Percentiles rank a stretch among this genome's conserved stretches.
These are phyloP conservation scores for Archips xylosteana DNA, from an alignment of 2,888 invertebrate species.

Conservation along the genomic window DNA sequence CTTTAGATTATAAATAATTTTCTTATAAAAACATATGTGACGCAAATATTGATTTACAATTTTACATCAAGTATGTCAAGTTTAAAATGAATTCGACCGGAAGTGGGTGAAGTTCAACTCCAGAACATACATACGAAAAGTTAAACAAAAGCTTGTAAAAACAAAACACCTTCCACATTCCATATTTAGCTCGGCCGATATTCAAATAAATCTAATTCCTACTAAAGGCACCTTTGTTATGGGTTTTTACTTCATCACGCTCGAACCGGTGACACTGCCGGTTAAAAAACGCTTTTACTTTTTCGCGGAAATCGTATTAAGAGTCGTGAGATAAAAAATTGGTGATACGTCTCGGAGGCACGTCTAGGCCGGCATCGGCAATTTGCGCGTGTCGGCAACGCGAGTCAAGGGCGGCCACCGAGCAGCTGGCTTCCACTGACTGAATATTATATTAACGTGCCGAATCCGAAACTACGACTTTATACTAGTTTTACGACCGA, in stretches of 20 bases:
- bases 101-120: no score
- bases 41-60: no score
- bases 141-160: background rate
- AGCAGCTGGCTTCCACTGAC: slow-evolving; percentile 73
- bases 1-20: no score
- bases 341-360: slow-evolving; percentile 49
- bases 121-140: no score
- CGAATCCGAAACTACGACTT: slow-evolving; percentile 65
- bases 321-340: slow-evolving; percentile 44
- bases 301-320: slow-evolving; percentile 53
- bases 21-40: no score
- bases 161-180: slow-evolving; percentile 11
- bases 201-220: slow-evolving; percentile 43
- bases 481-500: slow-evolving; percentile 68
- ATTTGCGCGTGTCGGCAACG: slow-evolving; percentile 52
- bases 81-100: no score
- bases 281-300: slow-evolving; percentile 62
- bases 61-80: no score
- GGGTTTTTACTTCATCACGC: slow-evolving; percentile 45
- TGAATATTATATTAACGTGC: slow-evolving; percentile 72
- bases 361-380: slow-evolving; percentile 48
- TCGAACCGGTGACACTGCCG: slow-evolving; percentile 42
- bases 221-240: slow-evolving; percentile 47
- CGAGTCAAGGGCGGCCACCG: slow-evolving; percentile 78
- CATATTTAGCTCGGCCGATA: slow-evolving; percentile 10